Base-by-base conservation (phyloP, 1,140 invertebrate genomes). In the Meloidogyne chitwoodi region DNA sequence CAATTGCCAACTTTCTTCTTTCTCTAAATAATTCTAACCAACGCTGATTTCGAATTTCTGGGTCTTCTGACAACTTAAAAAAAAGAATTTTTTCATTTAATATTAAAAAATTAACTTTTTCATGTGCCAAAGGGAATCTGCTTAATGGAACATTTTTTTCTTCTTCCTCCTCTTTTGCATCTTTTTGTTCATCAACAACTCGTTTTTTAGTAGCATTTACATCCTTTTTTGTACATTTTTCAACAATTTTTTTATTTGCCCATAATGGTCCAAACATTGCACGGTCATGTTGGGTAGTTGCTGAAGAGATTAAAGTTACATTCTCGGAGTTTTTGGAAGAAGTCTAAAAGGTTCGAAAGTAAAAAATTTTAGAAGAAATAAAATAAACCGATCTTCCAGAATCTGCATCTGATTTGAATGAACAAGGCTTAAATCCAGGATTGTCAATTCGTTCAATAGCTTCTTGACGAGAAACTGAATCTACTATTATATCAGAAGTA, bases 261-360 rank as follows among this genome's bases (percentile, higher is more conserved):
- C 76, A 77, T 27, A 77, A 10, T 27, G 76, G 71, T 41, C 76
- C 76, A 62, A 77, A 77, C 70, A 77, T 77, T 22, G 76, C 76
- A 27, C 41, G 31, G 24, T 77, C 76, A 41, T 77, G 76, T 31
- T 72, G 34, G 0, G 64, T 44, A 8, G 16, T 38, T 38, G 41
- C 24, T 22, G 75, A 38, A 10, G 48, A 56, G 6, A 56, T 6
- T 8, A n/a, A 56, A 56, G 48, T 24, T 16, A 3, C 19, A 27
- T 29, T 19, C 3, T 75, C 41, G 11, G 16, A 16, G 6, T 11
- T 29, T 34, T 73, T 73, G 5, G 24, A 22, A 26, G 31, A 63
- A 10, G 61, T 26, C 70, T 73, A 10, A 3, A 64, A 19, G 64
- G 64, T 2, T 66, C 22, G 27, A 10, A 11, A n/a, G 12, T 19